Evolutionary conservation across 2,113 vertebrate genomes (phyloP), one percentile per base, ranked within the genome.

Genomic region (Microcebus murinus): DNA sequence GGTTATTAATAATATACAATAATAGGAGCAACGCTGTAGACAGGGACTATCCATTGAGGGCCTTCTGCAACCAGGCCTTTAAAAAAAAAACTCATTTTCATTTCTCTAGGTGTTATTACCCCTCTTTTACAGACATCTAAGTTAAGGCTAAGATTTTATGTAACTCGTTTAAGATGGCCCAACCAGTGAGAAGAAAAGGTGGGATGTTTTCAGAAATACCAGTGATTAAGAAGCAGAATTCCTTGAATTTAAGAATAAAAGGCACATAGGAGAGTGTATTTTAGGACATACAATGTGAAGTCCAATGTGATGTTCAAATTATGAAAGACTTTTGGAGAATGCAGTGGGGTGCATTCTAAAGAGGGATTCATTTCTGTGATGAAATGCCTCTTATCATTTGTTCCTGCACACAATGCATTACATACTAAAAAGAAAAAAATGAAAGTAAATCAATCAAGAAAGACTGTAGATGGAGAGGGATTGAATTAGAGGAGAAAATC

Each of bases 181-280:
- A 74, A 68, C 27, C 23, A n/a, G 34, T 34, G 13, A 63, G 8
- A 0, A 12, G 18, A 77, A 45, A 29, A 29, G 29, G 29, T 17
- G 23, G 2, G 6, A n/a, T 65, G 25, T 84, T 93, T 96, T 59
- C 65, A 89, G 73, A 87, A 29, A 63, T 57, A n/a, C 15, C 45
- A n/a, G 27, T 50, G 27, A 79, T 52, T 50, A 89, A 89, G 36
- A 7, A 48, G 4, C 57, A 76, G 31, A 76, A 67, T 15, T 76
- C 12, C 39, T 85, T 73, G 36, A 79, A 74, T 45, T 79, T 74
- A 92, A 96, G 27, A 86, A 87, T 67, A 25, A 92, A 93, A 81
- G 12, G 7, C 25, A 21, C 4, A 1, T 21, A 86, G 15, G 42
- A 82, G 52, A 68, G 67, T 52, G 4, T 82, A 23, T 70, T 91